Evolutionary conservation across 2,888 invertebrate genomes (phyloP).

Genomic region (Himalopsyche kuldschensis): DNA sequence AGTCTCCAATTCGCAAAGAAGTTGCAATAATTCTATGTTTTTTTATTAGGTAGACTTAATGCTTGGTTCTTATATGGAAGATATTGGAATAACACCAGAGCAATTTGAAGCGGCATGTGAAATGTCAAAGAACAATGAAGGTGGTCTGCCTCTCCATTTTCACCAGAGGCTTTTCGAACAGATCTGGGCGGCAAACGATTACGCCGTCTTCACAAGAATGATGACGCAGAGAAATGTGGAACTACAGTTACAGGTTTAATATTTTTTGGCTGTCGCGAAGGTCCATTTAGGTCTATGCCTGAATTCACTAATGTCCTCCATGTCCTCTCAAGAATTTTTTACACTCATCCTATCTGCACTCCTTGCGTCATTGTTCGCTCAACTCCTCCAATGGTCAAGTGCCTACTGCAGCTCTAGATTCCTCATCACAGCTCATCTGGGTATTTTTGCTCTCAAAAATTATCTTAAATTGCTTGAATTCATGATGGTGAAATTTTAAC

Average conservation of each 20-base stretch:
- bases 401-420: too few species aligned
- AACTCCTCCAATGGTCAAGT: too few species aligned
- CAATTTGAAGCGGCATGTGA: constrained; percentile 83
- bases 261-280: background rate
- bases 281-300: background rate
- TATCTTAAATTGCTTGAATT: too few species aligned
- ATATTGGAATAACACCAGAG: constrained; percentile 83
- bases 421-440: too few species aligned
- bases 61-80: constrained; percentile 90
- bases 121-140: constrained; percentile 53
- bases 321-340: too few species aligned
- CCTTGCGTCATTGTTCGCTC: too few species aligned
- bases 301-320: too few species aligned
- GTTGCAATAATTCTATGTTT: too few species aligned
- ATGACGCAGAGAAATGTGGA: constrained; percentile 93
- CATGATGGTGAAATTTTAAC: too few species aligned
- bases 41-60: constrained; percentile 77
- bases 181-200: constrained; percentile 93
- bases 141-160: constrained; percentile 61
- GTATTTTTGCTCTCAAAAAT: too few species aligned
- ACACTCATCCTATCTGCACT: too few species aligned
- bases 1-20: background rate
- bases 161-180: constrained; percentile 67
- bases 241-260: constrained; percentile 68
- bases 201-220: constrained; percentile 84